Base-by-base conservation (phyloP, 2,888 invertebrate species). In the Platerodrilus igneus region DNA sequence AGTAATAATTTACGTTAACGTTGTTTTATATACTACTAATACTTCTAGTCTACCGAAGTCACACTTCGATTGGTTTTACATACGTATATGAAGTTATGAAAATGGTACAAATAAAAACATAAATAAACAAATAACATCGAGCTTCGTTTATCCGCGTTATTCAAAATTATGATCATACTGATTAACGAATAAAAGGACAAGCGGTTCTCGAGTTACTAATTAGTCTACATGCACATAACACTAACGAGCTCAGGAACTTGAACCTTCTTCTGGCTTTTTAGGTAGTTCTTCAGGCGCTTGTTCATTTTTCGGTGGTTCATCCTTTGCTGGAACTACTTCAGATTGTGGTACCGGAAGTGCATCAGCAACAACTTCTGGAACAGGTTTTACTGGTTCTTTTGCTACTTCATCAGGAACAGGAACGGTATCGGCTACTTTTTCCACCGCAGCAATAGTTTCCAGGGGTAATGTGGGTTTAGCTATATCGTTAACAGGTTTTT, bases 101-200 rank as follows among this genome's bases (percentile, higher is more conserved):
- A n/a, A n/a, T n/a, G n/a, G n/a, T n/a, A n/a, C n/a, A n/a, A n/a
- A n/a, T n/a, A 28, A 16, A 28, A 16, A 37, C 20, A 29, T 27
- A 41, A 28, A 26, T n/a, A n/a, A n/a, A n/a, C n/a, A n/a, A n/a
- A n/a, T n/a, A n/a, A n/a, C n/a, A n/a, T 41, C 48, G 63, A 63
- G 64, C 55, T 57, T 60, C 56, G 59, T 56, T 63, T 55, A 43
- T 50, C 59, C 62, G 58, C 60, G 54, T 58, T 57, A 59, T 64
- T 64, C 60, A 33, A 36, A 35, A 25, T 21, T 45, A 16, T 44
- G 41, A 63, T 63, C 63, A 62, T 60, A 64, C 52, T 37, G 42
- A 42, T 11, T 53, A 45, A 41, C 27, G 59, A 66, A 65, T 59
- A 60, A 63, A 56, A 56, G 65, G 59, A 57, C 64, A 62, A 64